phyloP scores from a whole-genome alignment of 2,113 vertebrate genomes.

The Spilogale gracilis region DNA sequence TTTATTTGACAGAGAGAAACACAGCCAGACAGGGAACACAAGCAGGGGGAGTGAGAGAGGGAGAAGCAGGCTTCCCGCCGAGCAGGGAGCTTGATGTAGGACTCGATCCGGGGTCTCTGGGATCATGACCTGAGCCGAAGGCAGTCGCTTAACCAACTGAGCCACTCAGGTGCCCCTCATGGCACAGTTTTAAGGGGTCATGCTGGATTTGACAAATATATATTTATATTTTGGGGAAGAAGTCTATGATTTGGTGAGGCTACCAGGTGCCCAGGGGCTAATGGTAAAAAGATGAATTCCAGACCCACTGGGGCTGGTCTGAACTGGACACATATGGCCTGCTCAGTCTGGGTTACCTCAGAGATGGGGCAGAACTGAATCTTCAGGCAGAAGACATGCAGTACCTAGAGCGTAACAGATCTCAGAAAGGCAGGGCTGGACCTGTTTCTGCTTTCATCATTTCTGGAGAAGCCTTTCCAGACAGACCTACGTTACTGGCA shows the following conservation, averaged over 20 bases:
- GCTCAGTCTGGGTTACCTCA: neutral
- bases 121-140: no score
- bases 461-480: neutral
- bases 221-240: neutral
- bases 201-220: neutral
- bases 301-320: neutral
- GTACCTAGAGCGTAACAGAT: neutral
- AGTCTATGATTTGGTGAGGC: neutral
- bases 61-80: no score
- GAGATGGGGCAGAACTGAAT: neutral
- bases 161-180: no score
- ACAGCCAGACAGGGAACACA: no score
- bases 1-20: no score
- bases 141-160: no score
- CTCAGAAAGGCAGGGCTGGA: neutral
- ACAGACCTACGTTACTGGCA: neutral
- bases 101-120: no score
- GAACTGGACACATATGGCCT: neutral
- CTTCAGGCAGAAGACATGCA: neutral
- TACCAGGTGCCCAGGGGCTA: neutral
- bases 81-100: no score
- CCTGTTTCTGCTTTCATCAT: neutral
- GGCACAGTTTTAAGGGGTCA: neutral
- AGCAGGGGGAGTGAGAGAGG: no score
- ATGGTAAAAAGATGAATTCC: neutral